Conservation (phyloP, 2,113 vertebrate species). For the Microtus ochrogaster region DNA sequence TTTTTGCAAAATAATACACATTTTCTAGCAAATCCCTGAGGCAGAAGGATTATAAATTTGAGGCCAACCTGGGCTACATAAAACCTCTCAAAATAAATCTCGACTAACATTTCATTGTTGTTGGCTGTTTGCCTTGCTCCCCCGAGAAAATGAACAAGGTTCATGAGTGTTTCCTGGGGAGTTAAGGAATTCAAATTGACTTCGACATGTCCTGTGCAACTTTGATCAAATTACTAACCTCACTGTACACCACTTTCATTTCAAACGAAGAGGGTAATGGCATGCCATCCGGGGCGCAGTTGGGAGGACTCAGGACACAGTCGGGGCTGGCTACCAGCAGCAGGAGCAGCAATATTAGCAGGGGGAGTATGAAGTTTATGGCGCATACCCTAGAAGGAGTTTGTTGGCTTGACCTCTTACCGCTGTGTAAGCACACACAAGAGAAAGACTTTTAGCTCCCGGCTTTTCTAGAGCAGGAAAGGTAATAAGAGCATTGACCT, state of each 20-base stretch:
- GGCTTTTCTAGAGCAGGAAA: neutral
- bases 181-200: neutral
- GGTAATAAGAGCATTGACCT: neutral
- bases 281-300: neutral
- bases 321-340: neutral
- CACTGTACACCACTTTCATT: neutral
- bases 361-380: accelerated
- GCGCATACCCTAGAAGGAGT: neutral
- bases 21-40: neutral
- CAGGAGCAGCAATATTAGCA: neutral
- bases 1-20: neutral
- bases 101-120: neutral
- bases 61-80: neutral
- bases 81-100: neutral
- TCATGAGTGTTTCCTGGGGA: neutral
- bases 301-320: neutral
- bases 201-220: neutral
- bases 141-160: accelerated
- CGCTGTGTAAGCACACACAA: neutral
- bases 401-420: accelerated
- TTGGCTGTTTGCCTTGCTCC: neutral
- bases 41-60: neutral
- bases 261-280: neutral
- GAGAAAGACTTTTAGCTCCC: neutral
- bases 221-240: neutral